Evolutionary conservation across 1,140 invertebrate genomes (phyloP), one percentile per base, ranked within the genome.

Genomic region (Neodiprion pinetum): DNA sequence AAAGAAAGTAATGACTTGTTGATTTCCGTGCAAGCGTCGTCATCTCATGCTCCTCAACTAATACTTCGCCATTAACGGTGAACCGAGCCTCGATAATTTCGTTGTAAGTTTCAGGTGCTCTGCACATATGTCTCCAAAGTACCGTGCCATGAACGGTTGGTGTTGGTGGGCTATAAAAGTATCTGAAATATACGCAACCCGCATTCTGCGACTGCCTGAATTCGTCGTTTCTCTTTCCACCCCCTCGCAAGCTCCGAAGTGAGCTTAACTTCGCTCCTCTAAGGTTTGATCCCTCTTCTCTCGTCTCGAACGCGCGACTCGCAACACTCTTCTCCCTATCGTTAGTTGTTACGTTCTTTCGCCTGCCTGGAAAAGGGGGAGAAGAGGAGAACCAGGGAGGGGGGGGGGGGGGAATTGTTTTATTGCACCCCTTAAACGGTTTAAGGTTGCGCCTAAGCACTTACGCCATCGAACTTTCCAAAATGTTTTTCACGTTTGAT

Each of bases 401-500:
- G 5, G 11, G 11, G 53, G 9, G 11, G 53, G 53, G 53, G 53
- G 53, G 53, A 61, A 61, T 61, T 61, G 53, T 61, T 61, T 61
- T 61, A 61, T 61, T 61, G 53, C 53, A 61, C 53, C 53, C 28
- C 53, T 61, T 61, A 61, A 61, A 61, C 53, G 53, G 53, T 61
- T 61, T 61, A 61, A 61, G 53, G 53, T 61, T 14, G 53, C 53
- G 53, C 53, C 53, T 61, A 61, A 61, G 53, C 53, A 61, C 53
- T 61, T 61, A 61, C 53, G 53, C 53, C 53, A 61, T 61, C 53
- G 53, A 61, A 61, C 53, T 61, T 61, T 61, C 53, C 53, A 61
- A 61, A 61, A 61, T 61, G 53, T 61, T 61, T 61, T 61, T 61
- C 53, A 61, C 53, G 53, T 61, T 61, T 61, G 53, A 61, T 61